Evolutionary conservation across 1,140 invertebrate genomes (phyloP).

Genomic region (Anastrepha obliqua): DNA sequence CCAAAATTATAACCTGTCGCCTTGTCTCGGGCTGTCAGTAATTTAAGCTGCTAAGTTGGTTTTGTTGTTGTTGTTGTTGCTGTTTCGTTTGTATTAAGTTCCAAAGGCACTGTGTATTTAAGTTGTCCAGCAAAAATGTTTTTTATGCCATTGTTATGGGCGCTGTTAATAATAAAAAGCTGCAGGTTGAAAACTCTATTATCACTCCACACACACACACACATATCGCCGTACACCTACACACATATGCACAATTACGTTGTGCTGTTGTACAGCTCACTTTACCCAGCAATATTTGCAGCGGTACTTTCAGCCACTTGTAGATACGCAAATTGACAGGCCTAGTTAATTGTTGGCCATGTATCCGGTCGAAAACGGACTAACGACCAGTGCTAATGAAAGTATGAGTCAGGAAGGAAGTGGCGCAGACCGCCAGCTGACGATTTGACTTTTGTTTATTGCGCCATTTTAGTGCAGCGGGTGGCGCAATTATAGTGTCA

Average conservation of each 20-base stretch:
- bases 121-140: background rate
- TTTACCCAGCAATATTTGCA: background rate
- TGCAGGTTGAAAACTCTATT: background rate
- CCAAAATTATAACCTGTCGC: slow-evolving; percentile 21
- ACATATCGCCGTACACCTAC: background rate
- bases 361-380: background rate
- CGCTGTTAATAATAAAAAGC: background rate
- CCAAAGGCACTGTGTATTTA: background rate
- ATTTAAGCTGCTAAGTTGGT: background rate
- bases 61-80: background rate
- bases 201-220: background rate
- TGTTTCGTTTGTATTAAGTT: slow-evolving; percentile 16
- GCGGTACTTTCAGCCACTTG: background rate
- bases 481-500: slow-evolving; percentile 32
- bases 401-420: background rate
- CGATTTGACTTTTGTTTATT: slow-evolving; percentile 22
- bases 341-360: background rate
- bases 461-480: background rate
- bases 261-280: background rate
- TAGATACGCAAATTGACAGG: no score
- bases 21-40: slow-evolving; percentile 7
- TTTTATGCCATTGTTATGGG: background rate
- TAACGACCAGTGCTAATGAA: background rate
- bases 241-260: background rate
- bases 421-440: slow-evolving; percentile 7